Evolutionary conservation across 53 echinoderm and acorn worm species (phyloP), one percentile per base, ranked within the genome.

Genomic region (Holothuria scabra): DNA sequence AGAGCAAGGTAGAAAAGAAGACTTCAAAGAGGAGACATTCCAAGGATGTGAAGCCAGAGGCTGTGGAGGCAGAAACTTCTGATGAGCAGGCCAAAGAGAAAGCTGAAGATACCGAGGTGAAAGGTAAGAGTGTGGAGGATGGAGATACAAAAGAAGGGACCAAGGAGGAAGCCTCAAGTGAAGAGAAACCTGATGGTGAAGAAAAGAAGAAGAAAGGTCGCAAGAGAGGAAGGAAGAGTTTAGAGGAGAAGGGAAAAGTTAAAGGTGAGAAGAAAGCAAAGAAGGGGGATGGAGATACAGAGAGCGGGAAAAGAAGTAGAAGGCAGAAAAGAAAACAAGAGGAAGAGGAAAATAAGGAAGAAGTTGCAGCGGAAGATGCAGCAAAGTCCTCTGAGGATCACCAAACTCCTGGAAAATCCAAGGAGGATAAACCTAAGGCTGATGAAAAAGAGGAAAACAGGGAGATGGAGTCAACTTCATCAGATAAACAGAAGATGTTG

Each of bases 261-360:
- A 58, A 72, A 29, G 83, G 66, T 44, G 74, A 81, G 84, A 85
- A 84, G 90, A 85, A 52, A 46, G 62, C 68, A 28, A 25, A 52
- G 28, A 76, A 28, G 48, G 29, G 76, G 29, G 32, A 33, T 41
- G 25, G 86, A 90, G 85, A 92, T 86, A 79, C 82, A 68, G 67
- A 94, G 91, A 46, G 87, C 25, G 86, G 88, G 60, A 94, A 88
- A 82, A 92, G 87, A 57, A 79, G 52, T 18, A 52, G 52, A 52
- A 14, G 85, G 19, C 76, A 86, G 56, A 91, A 87, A 79, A 89
- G 78, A 28, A 12, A 85, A 23, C 90, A 93, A 0, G 68, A 84
- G 59, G 71, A 87, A 75, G 68, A 61, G 84, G 79, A 89, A 3
- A 60, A 38, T 38, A 19, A 41, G 52, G 19, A 46, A 59, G 33